Evolutionary conservation across 2,888 invertebrate genomes (phyloP).

Genomic region (Agrilus mali): DNA sequence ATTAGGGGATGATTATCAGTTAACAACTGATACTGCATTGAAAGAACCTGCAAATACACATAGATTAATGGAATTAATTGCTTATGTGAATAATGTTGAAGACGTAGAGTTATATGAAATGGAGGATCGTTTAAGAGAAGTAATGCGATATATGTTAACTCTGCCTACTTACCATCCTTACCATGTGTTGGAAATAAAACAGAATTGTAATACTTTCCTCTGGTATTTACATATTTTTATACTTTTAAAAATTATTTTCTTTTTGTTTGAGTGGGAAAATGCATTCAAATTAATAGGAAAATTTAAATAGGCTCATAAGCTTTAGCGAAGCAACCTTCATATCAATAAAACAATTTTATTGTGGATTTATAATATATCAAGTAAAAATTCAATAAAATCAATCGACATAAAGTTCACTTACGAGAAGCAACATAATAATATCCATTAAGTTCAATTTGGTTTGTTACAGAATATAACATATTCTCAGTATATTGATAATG

Average conservation of each 20-base stretch:
- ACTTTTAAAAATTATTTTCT: too few species aligned
- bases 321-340: too few species aligned
- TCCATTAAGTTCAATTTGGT: too few species aligned
- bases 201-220: conserved; percentile 76
- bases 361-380: too few species aligned
- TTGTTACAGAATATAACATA: too few species aligned
- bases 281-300: too few species aligned
- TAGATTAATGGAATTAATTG: conserved; percentile 71
- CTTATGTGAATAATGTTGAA: conserved; percentile 64
- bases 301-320: too few species aligned
- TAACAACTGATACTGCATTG: conserved; percentile 64
- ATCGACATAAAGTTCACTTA: too few species aligned
- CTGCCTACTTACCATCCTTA: conserved; percentile 71
- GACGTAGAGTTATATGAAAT: conserved; percentile 54
- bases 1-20: conserved; percentile 72
- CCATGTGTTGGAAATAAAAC: conserved; percentile 74
- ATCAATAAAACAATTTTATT: too few species aligned
- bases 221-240: conserved; percentile 40
- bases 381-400: too few species aligned
- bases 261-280: too few species aligned
- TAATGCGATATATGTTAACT: conserved; percentile 65
- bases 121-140: conserved; percentile 56
- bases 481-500: too few species aligned
- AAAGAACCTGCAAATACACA: conserved; percentile 73
- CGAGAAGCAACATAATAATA: neutral